Percentiles rank a stretch among this genome's conserved stretches.
Evolutionary conservation across 2,888 invertebrate species (phyloP).

Genomic region (Eupithecia pulchellata): DNA sequence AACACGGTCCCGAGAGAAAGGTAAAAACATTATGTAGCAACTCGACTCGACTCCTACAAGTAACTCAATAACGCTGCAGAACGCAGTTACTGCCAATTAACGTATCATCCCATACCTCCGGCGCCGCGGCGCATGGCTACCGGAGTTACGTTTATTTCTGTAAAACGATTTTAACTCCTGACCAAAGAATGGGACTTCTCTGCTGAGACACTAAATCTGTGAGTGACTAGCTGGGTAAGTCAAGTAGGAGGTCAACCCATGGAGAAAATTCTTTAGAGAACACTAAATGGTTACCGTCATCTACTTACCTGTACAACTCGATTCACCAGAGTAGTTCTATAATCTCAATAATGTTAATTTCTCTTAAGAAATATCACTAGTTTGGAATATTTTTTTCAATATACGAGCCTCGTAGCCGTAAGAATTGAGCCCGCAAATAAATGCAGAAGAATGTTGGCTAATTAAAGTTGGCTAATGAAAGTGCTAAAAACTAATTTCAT

Average conservation of each 20-base stretch:
- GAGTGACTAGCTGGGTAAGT: background rate
- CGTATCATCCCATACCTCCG: constrained; percentile 73
- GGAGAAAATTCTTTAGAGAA: background rate
- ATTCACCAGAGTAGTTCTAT: background rate
- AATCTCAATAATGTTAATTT: background rate
- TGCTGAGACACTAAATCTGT: background rate
- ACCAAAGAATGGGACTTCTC: background rate
- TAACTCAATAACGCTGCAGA: constrained; percentile 83
- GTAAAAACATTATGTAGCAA: constrained; percentile 56
- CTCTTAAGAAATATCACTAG: background rate
- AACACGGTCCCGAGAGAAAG: constrained; percentile 35
- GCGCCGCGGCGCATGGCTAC: constrained; percentile 64
- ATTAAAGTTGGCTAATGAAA: constrained; percentile 70
- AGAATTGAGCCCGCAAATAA: constrained; percentile 73
- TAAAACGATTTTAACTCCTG: background rate
- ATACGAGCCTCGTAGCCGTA: constrained; percentile 10
- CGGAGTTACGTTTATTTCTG: constrained; percentile 62
- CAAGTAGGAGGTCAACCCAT: background rate
- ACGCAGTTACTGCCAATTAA: constrained; percentile 84
- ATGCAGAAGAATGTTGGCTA: constrained; percentile 68
- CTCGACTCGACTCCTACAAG: constrained; percentile 65
- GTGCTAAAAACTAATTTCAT: constrained; percentile 65
- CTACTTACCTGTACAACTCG: background rate
- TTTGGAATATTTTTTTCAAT: background rate
- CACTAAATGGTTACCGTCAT: background rate